Percentiles rank a stretch among this genome's conserved stretches.
phyloP scores from a whole-genome alignment of 92 coral and sea anemone genomes.

The Virgularia gustaviana region DNA sequence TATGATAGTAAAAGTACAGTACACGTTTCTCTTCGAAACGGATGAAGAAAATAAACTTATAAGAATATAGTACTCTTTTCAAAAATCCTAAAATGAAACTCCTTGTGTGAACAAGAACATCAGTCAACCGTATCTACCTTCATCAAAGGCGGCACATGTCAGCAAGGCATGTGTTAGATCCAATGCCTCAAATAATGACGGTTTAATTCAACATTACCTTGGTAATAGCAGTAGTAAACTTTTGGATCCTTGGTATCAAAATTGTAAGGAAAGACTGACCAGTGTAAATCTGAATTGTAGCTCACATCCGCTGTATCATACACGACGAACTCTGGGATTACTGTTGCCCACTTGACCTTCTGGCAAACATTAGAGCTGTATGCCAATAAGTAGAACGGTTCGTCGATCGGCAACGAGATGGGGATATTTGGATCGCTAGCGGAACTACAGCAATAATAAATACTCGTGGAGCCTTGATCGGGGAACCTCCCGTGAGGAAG shows the following conservation, averaged over 20 bases:
- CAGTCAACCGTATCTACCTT: too few species aligned
- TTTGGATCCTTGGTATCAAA: constrained; percentile 14
- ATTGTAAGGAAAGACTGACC: constrained; percentile 35
- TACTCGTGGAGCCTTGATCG: too few species aligned
- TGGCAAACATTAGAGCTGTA: constrained; percentile 47
- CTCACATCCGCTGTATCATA: constrained; percentile 48
- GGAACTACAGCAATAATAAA: constrained; percentile 47
- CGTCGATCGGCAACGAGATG: constrained; percentile 45
- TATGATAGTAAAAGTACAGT: too few species aligned
- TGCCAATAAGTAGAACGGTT: constrained; percentile 54
- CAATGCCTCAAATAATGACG: too few species aligned
- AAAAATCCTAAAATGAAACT: too few species aligned
- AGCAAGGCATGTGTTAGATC: too few species aligned
- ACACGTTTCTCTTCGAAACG: too few species aligned
- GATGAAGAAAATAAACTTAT: too few species aligned
- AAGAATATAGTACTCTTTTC: too few species aligned
- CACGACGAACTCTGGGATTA: constrained; percentile 40
- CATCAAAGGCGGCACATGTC: too few species aligned
- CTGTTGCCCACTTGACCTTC: constrained; percentile 50
- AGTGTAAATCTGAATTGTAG: constrained; percentile 18
- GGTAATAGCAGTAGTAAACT: constrained; percentile 54
- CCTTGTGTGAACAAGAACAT: too few species aligned
- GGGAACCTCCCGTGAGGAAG: too few species aligned
- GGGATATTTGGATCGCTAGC: constrained; percentile 27
- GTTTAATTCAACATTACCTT: constrained; percentile 59